Evolutionary conservation across 1,140 invertebrate species (phyloP).

Genomic region (Mercenaria mercenaria): DNA sequence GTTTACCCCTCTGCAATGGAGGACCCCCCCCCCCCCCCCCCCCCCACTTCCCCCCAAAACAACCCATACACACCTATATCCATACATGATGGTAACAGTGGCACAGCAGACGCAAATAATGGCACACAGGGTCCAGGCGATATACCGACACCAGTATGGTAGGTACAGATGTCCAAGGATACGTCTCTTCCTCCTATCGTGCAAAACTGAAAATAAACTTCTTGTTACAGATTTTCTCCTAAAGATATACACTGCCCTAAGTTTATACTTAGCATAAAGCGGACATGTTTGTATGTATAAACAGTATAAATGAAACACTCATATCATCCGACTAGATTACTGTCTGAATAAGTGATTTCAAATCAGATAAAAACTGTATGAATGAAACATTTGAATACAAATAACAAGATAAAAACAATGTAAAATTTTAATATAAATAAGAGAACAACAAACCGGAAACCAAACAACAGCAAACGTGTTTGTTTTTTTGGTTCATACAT

Average conservation of each 20-base stretch:
- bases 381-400: neutral
- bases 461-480: neutral
- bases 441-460: neutral
- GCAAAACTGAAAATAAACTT: conserved; percentile 48
- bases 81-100: conserved; percentile 81
- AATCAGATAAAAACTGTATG: neutral
- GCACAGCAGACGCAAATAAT: conserved; percentile 75
- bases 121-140: conserved; percentile 81
- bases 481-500: neutral
- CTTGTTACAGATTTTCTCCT: too few relatives aligned
- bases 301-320: neutral
- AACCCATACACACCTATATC: conserved; percentile 81
- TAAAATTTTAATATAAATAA: too few relatives aligned
- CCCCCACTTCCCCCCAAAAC: too few relatives aligned
- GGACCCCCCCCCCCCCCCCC: too few relatives aligned
- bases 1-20: neutral
- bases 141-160: conserved; percentile 82
- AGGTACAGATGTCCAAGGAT: conserved; percentile 71
- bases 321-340: too few relatives aligned
- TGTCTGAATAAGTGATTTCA: neutral
- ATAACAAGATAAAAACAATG: too few relatives aligned
- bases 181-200: conserved; percentile 54
- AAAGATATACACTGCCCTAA: too few relatives aligned
- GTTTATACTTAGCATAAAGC: too few relatives aligned
- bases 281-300: too few relatives aligned